Percentiles rank a stretch among this genome's conserved stretches.
Conservation (phyloP, 2,113 vertebrate genomes). For the Cinclus cinclus region DNA sequence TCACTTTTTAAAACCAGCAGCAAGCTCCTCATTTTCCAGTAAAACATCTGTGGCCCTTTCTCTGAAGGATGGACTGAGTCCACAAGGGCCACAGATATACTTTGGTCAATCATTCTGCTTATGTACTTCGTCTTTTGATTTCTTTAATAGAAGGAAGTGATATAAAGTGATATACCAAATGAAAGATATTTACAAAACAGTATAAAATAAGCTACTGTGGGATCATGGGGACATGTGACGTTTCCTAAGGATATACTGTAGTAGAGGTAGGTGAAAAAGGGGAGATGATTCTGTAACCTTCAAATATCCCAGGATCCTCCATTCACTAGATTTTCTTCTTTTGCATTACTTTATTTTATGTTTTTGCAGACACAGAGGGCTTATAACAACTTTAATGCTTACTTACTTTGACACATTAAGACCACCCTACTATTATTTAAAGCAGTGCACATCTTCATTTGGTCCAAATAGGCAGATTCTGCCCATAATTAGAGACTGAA, state of each 20-base stretch:
- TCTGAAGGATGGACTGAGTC: conserved; percentile 58
- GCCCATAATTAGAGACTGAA: conserved; percentile 69
- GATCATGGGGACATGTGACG: conserved; percentile 48
- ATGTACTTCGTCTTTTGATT: conserved; percentile 51
- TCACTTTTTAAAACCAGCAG: conserved; percentile 70
- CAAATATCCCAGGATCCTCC: conserved; percentile 71
- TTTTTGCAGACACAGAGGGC: conserved; percentile 64
- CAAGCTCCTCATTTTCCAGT: conserved; percentile 77
- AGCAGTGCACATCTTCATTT: conserved; percentile 72
- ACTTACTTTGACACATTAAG: conserved; percentile 32
- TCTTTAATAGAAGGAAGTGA: conserved; percentile 72
- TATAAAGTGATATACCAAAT: conserved; percentile 79
- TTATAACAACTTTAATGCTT: conserved; percentile 51
- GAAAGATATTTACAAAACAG: conserved; percentile 75
- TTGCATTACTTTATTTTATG: conserved; percentile 49
- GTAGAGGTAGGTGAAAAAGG: conserved; percentile 82
- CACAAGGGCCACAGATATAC: conserved; percentile 73
- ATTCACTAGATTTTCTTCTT: conserved; percentile 63
- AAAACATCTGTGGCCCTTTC: conserved; percentile 75
- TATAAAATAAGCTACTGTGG: conserved; percentile 75
- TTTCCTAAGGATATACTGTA: conserved; percentile 72
- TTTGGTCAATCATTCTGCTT: conserved; percentile 78
- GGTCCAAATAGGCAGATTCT: conserved; percentile 75
- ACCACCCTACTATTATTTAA: conserved; percentile 54
- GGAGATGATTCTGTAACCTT: conserved; percentile 72